Evolutionary conservation across 2,888 invertebrate genomes (phyloP).

Genomic region (Ceriagrion tenellum): DNA sequence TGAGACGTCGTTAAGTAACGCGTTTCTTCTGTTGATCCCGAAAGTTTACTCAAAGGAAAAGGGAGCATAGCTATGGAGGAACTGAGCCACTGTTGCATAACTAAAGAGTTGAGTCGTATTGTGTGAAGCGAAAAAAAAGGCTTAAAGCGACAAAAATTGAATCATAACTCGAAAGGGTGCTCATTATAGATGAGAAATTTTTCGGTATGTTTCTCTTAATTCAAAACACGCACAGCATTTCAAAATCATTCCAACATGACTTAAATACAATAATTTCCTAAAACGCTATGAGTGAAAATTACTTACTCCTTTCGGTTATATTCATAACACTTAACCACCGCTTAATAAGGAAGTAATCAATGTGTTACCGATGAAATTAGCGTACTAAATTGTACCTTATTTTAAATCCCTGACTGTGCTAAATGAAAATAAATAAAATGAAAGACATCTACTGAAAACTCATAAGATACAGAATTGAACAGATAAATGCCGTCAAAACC

Average conservation of each 20-base stretch:
- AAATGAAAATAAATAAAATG: too few species aligned
- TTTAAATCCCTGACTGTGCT: too few species aligned
- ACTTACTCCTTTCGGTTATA: too few species aligned
- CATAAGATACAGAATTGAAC: too few species aligned
- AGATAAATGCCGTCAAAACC: too few species aligned
- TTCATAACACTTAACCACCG: too few species aligned
- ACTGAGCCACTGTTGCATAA: neutral
- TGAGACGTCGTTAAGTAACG: conserved; percentile 1
- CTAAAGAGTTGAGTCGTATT: neutral
- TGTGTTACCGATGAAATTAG: too few species aligned
- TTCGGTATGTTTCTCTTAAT: neutral
- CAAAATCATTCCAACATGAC: neutral
- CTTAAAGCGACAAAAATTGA: neutral
- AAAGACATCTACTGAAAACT: too few species aligned
- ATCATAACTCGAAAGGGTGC: neutral
- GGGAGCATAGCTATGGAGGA: neutral
- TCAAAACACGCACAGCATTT: neutral
- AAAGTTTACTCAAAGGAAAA: neutral
- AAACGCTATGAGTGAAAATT: too few species aligned
- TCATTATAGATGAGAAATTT: neutral
- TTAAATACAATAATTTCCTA: neutral
- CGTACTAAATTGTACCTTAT: too few species aligned
- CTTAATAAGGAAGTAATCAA: too few species aligned
- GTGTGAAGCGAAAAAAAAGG: neutral
- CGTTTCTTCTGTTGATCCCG: neutral